Conservation (phyloP, 2,113 vertebrate genomes). For the Hippocampus zosterae region DNA sequence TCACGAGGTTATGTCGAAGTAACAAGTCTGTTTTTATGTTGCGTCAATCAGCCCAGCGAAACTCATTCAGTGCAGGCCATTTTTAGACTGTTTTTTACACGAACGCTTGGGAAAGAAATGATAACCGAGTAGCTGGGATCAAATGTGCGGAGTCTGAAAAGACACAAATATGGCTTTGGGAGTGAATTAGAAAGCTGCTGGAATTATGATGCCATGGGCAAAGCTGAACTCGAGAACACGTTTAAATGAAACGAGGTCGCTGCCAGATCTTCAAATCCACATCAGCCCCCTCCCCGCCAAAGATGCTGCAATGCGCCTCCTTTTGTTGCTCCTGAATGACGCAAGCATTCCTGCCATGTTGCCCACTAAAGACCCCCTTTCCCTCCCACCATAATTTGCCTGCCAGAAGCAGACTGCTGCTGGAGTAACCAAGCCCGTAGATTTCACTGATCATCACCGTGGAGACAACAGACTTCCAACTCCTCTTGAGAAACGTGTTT, state of each 20-base stretch:
- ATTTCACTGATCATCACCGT: slow-evolving; percentile 44
- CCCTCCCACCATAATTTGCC: background rate
- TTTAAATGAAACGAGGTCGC: background rate
- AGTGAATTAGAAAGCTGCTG: background rate
- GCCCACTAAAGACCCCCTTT: background rate
- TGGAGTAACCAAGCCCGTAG: background rate
- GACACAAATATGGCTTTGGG: no score
- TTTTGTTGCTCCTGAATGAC: background rate
- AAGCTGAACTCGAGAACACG: background rate
- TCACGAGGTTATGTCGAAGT: background rate
- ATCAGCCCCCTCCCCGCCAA: background rate
- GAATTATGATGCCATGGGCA: background rate
- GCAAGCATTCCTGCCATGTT: background rate
- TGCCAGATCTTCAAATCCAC: background rate
- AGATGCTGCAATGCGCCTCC: no score
- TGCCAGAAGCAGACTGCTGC: background rate
- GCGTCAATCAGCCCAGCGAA: no score
- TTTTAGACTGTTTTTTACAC: background rate
- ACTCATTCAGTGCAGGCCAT: no score
- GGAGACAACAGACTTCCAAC: slow-evolving; percentile 38
- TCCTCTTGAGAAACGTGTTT: slow-evolving; percentile 54
- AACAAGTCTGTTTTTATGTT: background rate
- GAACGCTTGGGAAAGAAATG: no score
- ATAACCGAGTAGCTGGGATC: no score
- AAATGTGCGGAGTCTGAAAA: no score